A percentile compares a stretch with the other conserved stretches of the same genome.
These are phyloP conservation scores for Luscinia luscinia DNA, from an alignment of 2,797 vertebrate species.

Conservation along the genomic window DNA sequence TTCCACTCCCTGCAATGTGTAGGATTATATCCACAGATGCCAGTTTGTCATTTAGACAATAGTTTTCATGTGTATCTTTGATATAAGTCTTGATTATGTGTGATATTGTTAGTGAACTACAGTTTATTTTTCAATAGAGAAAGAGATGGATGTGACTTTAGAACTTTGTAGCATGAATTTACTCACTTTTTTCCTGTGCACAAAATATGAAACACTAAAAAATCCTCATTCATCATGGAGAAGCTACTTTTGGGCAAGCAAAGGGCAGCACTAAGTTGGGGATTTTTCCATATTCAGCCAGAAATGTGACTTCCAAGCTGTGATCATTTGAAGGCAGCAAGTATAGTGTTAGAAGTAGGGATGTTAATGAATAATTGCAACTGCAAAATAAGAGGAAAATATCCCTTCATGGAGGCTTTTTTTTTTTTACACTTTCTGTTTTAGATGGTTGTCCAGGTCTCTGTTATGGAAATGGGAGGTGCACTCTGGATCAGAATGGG, in stretches of 20 bases:
- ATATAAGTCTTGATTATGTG: not conserved
- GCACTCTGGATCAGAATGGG: slow-evolving; percentile 96
- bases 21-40: not conserved
- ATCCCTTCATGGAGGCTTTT: not conserved
- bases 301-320: not conserved
- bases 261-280: not conserved
- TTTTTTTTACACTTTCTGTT: slow-evolving; percentile 32
- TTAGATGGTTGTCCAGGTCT: slow-evolving; percentile 95
- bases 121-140: not conserved
- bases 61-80: not conserved
- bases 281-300: not conserved
- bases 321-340: not conserved
- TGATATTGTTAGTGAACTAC: not conserved
- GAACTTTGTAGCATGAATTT: not conserved
- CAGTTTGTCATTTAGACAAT: not conserved
- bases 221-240: not conserved
- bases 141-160: not conserved
- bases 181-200: not conserved
- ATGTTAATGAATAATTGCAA: not conserved
- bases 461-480: slow-evolving; percentile 95
- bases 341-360: not conserved
- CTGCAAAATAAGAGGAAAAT: not conserved
- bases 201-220: not conserved
- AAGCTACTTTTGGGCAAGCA: not conserved
- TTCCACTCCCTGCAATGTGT: not conserved